Evolutionary conservation across 2,888 invertebrate genomes (phyloP), one percentile per base, ranked within the genome.

Genomic region (Caenorhabditis wallacei): DNA sequence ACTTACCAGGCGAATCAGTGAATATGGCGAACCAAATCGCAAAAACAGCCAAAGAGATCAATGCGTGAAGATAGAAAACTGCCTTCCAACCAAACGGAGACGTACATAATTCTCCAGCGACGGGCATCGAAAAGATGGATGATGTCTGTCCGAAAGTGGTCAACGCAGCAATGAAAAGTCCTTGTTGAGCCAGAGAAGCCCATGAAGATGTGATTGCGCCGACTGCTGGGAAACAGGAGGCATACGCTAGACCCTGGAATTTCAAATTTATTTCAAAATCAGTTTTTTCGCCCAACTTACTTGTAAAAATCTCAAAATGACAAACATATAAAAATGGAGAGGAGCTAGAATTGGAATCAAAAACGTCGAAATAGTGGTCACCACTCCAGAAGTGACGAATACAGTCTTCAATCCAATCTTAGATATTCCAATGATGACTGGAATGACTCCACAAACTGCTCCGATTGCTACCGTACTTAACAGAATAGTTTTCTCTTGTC

Each of bases 391-490:
- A 0, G 70, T 10, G 30, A 85, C 51, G 82, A 88, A 88, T 46
- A 84, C 85, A 56, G 75, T 85, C 69, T 87, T 82, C 16, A 88
- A 81, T 22, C 91, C 91, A 61, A 87, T 83, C 46, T 80, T 83
- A 48, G 89, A 84, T 22, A 90, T 87, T 48, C 85, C 80, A 37
- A 86, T 59, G 11, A 90, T 87, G 0, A 88, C 80, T 0, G 91
- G 91, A 18, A 89, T 85, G 3, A 91, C 90, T 35, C 91, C 89
- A 30, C 88, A 63, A n/a, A 91, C 83, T n/a, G 91, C 88, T 18
- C 91, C 91, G 22, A 91, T 85, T 13, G 91, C 91, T 7, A 91
- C 90, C 1, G 89, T 81, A 64, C 88, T 88, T 78, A 91, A 89
- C 1, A 91, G 85, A 26, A 82, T 71, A 18, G 89, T 90, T 51